phyloP scores from a whole-genome alignment of 2,113 vertebrate genomes.

The Chloebia gouldiae region DNA sequence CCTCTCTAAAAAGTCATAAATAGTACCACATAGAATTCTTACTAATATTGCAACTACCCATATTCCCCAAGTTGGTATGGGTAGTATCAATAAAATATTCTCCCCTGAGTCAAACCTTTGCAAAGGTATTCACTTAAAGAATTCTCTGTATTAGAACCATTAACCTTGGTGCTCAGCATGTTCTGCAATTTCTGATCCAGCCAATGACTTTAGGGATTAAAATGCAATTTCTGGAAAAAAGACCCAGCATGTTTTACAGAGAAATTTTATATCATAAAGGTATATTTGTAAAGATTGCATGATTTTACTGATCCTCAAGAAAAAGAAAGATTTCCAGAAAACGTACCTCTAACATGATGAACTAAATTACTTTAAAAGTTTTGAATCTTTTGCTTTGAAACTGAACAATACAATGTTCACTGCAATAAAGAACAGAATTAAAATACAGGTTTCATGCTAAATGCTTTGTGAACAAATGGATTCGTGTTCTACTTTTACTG shows the following conservation, averaged over 20 bases:
- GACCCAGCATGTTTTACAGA: background rate
- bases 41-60: conserved; percentile 31
- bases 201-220: conserved; percentile 5
- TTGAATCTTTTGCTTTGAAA: background rate
- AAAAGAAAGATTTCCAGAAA: background rate
- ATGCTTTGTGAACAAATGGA: background rate
- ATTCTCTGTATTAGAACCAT: conserved; percentile 21
- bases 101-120: conserved; percentile 12
- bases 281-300: background rate
- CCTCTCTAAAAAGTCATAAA: conserved; percentile 9
- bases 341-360: background rate
- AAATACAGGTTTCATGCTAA: background rate
- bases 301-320: background rate
- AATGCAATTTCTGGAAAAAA: background rate
- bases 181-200: conserved; percentile 28
- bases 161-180: conserved; percentile 32
- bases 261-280: background rate
- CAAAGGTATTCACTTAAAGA: conserved; percentile 42
- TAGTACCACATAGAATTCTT: conserved; percentile 25
- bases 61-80: background rate
- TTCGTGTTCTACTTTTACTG: conserved; percentile 50
- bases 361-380: background rate
- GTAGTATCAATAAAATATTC: conserved; percentile 25
- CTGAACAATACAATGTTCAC: background rate
- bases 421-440: background rate